A percentile compares a stretch with the other conserved stretches of the same genome.
Evolutionary conservation across 2,888 invertebrate species (phyloP).

Genomic region (Schizotus pectinicornis): DNA sequence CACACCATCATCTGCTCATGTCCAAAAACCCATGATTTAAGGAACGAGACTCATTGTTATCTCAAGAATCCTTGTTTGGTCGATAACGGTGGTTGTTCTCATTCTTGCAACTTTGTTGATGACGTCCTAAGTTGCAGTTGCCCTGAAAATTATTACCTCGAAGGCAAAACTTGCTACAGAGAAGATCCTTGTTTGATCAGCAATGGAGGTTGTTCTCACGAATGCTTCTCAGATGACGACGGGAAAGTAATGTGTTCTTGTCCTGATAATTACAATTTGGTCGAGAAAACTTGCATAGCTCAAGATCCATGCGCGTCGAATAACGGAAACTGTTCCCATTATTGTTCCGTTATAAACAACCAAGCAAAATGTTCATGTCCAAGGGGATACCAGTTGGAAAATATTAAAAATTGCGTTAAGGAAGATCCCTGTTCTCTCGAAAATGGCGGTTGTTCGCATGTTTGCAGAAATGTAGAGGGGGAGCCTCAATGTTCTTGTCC

Average conservation of each 20-base stretch:
- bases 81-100: conserved; percentile 68
- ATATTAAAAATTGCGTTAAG: conserved; percentile 48
- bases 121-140: conserved; percentile 61
- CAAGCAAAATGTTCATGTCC: conserved; percentile 63
- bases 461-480: conserved; percentile 55
- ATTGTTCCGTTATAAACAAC: conserved; percentile 59
- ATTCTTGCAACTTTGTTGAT: conserved; percentile 61
- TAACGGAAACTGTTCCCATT: conserved; percentile 67
- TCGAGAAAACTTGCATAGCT: conserved; percentile 46
- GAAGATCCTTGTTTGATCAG: conserved; percentile 51
- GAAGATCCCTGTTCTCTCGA: conserved; percentile 44
- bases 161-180: conserved; percentile 44
- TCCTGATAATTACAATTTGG: conserved; percentile 50
- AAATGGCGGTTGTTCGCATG: conserved; percentile 44
- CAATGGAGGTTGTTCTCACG: conserved; percentile 54
- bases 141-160: conserved; percentile 53
- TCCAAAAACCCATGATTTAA: conserved; percentile 59
- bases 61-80: conserved; percentile 64
- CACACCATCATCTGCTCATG: conserved; percentile 64
- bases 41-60: conserved; percentile 51
- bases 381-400: conserved; percentile 55
- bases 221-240: conserved; percentile 43
- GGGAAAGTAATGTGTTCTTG: conserved; percentile 58
- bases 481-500: conserved; percentile 63
- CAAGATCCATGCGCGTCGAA: conserved; percentile 48